Evolutionary conservation across 1,140 invertebrate species (phyloP), one percentile per base, ranked within the genome.

Genomic region (Goniozus legneri): DNA sequence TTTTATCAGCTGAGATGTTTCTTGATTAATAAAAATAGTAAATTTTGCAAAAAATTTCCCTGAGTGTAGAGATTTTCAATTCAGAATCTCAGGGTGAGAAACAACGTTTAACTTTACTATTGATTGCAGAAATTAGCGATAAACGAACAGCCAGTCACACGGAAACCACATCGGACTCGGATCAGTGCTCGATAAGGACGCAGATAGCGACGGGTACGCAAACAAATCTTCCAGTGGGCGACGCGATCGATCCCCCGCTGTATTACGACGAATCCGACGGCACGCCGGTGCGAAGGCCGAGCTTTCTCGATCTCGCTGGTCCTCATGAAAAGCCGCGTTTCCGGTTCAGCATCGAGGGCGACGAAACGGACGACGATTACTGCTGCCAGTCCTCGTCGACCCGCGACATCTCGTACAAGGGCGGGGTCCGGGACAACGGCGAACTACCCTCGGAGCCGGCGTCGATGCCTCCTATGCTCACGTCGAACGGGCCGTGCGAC

Each of bases 391-490:
- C 15, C 19, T 20, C 35, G 19, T 56, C 56, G 15, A 62, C 54
- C 49, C 4, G 10, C 24, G 4, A 4, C 24, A 27, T n/a, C 30
- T 7, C 45, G 21, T 24, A 46, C 37, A 18, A 35, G 38, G 18
- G 16, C 24, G 51, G 71, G 18, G 70, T 75, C 12, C 61, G 58
- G 20, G 65, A 69, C 43, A 71, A 69, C 39, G n/a, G n/a, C n/a
- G 63, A 74, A 58, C 52, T 74, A 40, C 64, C 77, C 30, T 57
- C 75, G 22, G 79, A 80, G 38, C 78, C 79, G 3, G 73, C 71
- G 3, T 81, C 79, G 8, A 80, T 82, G 79, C 80, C 80, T 15
- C 79, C 79, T 13, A 60, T 80, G 7, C 65, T 76, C 0, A 60
- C 68, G 2, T 62, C 65, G 32, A 38, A 45, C 63, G 3, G 61